A percentile compares a stretch with the other conserved stretches of the same genome.
phyloP scores from a whole-genome alignment of 2,888 invertebrate genomes.

The Amaurobius ferox region DNA sequence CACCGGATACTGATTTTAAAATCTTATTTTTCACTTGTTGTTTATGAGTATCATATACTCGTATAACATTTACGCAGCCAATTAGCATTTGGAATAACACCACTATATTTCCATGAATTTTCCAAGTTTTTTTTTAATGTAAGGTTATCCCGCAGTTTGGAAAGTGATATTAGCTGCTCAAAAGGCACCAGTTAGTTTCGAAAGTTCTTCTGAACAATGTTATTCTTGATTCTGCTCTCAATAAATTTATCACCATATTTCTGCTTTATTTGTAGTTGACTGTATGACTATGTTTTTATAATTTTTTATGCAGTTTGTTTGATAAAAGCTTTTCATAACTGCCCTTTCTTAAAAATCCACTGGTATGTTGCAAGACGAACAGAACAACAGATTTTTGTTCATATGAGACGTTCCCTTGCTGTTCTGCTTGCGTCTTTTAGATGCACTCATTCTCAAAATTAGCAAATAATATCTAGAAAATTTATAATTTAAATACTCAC shows the following conservation, averaged over 20 bases:
- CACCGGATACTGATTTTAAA: not conserved
- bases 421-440: not conserved
- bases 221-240: not conserved
- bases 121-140: constrained; percentile 4
- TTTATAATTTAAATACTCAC: no score
- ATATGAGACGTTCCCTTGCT: not conserved
- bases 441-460: not conserved
- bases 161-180: not conserved
- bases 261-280: not conserved
- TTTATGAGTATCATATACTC: not conserved
- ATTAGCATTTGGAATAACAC: constrained; percentile 15
- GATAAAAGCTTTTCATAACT: constrained; percentile 6
- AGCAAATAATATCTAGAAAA: no score
- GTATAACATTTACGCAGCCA: not conserved
- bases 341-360: constrained; percentile 10
- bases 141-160: not conserved
- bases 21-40: not conserved
- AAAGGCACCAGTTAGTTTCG: not conserved
- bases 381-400: not conserved
- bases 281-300: not conserved
- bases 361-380: not conserved
- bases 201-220: not conserved
- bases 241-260: no score
- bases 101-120: not conserved
- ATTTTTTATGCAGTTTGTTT: not conserved